Percentiles rank a stretch among this genome's conserved stretches.
Conservation (phyloP, 2,797 vertebrate species). For the Dromococcyx pavoninus region DNA sequence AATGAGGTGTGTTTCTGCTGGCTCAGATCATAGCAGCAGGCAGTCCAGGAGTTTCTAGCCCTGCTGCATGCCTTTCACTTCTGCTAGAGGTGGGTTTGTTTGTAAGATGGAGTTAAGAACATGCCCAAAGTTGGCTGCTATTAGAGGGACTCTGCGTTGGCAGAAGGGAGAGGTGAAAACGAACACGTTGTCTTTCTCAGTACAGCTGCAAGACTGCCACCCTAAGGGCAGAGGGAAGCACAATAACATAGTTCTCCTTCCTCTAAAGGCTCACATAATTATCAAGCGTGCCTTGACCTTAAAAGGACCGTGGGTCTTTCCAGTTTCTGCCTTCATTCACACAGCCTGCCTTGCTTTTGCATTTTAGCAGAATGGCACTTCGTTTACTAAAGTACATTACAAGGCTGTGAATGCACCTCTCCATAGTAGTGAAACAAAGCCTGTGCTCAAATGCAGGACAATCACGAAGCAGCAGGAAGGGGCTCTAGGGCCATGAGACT, state of each 20-base stretch:
- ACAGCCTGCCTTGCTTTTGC: not conserved
- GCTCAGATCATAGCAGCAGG: not conserved
- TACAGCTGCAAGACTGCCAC: constrained; percentile 56
- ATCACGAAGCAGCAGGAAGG: not conserved
- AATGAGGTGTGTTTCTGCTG: not conserved
- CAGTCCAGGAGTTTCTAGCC: not conserved
- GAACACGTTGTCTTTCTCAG: not conserved
- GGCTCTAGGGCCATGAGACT: not conserved
- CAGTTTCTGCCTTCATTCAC: not conserved
- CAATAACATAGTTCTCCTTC: not conserved
- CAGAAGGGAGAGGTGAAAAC: not conserved
- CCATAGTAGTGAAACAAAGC: not conserved
- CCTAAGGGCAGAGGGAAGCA: constrained; percentile 36
- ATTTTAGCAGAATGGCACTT: not conserved
- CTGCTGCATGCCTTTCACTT: not conserved
- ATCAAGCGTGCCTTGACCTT: not conserved
- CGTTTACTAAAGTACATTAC: not conserved
- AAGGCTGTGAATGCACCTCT: not conserved
- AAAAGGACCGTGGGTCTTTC: not conserved
- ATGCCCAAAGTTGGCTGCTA: not conserved
- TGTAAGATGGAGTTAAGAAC: constrained; percentile 14
- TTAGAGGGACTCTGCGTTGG: not conserved
- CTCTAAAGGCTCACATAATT: not conserved
- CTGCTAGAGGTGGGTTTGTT: not conserved
- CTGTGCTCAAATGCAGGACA: rapidly evolving